phyloP scores from a whole-genome alignment of 1,140 invertebrate species.

The Bombus fervidus region DNA sequence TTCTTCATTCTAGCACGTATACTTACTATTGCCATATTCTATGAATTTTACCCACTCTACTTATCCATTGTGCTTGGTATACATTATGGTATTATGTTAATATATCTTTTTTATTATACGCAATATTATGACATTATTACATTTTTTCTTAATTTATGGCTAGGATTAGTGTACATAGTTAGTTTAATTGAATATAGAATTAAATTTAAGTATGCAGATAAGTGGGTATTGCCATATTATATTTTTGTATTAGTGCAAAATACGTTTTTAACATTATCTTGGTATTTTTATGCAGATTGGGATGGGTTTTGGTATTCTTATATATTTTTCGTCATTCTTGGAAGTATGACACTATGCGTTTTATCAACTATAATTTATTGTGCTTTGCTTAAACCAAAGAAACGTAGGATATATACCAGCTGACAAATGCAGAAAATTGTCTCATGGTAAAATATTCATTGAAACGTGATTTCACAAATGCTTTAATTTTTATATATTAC shows the following conservation, averaged over 20 bases:
- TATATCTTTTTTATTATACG: conserved; percentile 84
- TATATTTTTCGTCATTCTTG: conserved; percentile 75
- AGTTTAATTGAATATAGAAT: conserved; percentile 89
- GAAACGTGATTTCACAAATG: conserved; percentile 33
- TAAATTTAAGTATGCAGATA: conserved; percentile 87
- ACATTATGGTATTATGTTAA: conserved; percentile 85
- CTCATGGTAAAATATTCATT: conserved; percentile 39
- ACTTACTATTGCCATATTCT: conserved; percentile 87
- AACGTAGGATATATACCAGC: conserved; percentile 76
- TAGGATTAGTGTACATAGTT: conserved; percentile 88
- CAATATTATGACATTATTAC: conserved; percentile 83
- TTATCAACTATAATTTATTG: conserved; percentile 75
- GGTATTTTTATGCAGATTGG: conserved; percentile 84
- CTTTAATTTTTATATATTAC: conserved; percentile 21
- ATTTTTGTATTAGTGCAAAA: conserved; percentile 86
- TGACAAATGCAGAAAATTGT: conserved; percentile 53
- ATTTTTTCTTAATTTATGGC: conserved; percentile 85
- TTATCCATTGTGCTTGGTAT: conserved; percentile 83
- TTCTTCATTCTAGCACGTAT: conserved; percentile 87
- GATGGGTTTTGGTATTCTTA: conserved; percentile 81
- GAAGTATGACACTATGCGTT: conserved; percentile 75
- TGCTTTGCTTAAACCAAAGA: conserved; percentile 78
- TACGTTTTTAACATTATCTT: conserved; percentile 85
- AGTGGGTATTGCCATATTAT: conserved; percentile 87
- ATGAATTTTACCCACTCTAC: conserved; percentile 85